phyloP scores from a whole-genome alignment of 2,888 invertebrate species.

The Caenorhabditis zanzibari region DNA sequence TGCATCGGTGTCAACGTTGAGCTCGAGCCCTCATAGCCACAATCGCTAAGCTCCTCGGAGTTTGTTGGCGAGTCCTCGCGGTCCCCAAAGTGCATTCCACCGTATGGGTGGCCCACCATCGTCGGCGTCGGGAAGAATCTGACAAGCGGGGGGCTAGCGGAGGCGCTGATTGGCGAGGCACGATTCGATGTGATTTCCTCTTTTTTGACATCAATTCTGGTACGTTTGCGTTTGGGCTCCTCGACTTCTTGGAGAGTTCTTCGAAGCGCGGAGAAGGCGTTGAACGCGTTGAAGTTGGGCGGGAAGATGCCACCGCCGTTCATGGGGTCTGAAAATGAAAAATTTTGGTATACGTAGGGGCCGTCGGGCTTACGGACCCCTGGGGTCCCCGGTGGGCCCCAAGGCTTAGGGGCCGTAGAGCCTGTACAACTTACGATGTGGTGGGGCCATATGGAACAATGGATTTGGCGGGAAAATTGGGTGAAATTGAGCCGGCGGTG shows the following conservation, averaged over 20 bases:
- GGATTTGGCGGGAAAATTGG: conserved; percentile 64
- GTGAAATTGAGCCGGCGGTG: conserved; percentile 31
- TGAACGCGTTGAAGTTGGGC: conserved; percentile 69
- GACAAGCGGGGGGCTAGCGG: conserved; percentile 60
- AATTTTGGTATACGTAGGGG: too few species aligned
- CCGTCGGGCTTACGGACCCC: too few species aligned
- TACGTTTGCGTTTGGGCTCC: conserved; percentile 61
- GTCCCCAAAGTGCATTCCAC: conserved; percentile 69
- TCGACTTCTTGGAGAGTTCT: conserved; percentile 61
- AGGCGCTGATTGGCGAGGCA: conserved; percentile 68
- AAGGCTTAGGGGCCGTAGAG: too few species aligned
- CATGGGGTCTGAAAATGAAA: conserved; percentile 17
- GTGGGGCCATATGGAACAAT: conserved; percentile 43
- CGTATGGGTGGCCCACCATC: conserved; percentile 82
- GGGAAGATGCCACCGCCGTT: conserved; percentile 70
- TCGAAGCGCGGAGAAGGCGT: conserved; percentile 66
- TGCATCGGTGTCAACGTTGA: conserved; percentile 98
- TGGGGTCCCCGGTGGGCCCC: too few species aligned
- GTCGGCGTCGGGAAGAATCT: conserved; percentile 75
- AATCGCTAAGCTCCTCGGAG: conserved; percentile 78
- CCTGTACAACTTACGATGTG: conserved; percentile 55
- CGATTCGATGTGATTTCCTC: conserved; percentile 63
- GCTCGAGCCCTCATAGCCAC: conserved; percentile 72
- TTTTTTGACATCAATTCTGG: conserved; percentile 55
- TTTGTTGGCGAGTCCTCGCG: conserved; percentile 78